Evolutionary conservation across 2,113 vertebrate species (phyloP).

Genomic region (Oreotrochilus melanogaster): DNA sequence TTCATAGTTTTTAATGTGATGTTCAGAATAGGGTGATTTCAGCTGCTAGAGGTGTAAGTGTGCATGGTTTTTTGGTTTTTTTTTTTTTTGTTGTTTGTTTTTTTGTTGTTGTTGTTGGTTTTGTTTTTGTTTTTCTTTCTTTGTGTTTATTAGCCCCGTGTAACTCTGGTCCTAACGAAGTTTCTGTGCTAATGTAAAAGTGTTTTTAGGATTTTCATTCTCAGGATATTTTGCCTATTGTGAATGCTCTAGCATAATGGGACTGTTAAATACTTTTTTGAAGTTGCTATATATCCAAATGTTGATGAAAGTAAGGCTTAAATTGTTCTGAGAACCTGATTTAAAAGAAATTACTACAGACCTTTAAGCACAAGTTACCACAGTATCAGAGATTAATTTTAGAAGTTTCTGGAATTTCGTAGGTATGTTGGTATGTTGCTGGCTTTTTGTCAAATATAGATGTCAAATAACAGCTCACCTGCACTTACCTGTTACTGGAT

Average conservation of each 20-base stretch:
- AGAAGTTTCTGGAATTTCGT: background rate
- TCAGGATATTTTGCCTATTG: background rate
- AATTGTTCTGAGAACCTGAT: background rate
- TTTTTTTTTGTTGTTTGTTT: background rate
- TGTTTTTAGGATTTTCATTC: background rate
- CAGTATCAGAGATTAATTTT: background rate
- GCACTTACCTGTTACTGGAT: background rate
- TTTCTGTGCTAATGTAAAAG: background rate
- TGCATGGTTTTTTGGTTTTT: background rate
- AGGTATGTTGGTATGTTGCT: background rate
- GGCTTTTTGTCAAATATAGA: background rate
- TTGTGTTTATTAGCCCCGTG: background rate
- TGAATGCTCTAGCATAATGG: background rate
- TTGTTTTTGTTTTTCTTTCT: background rate
- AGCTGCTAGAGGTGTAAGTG: background rate
- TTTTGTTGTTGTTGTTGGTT: too few species aligned
- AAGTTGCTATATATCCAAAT: background rate
- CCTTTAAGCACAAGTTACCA: background rate
- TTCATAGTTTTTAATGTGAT: background rate
- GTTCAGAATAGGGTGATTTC: background rate
- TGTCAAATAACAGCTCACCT: background rate
- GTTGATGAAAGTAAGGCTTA: background rate
- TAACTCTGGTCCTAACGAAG: background rate
- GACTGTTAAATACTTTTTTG: background rate
- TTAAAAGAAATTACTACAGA: background rate